Base-by-base conservation (phyloP, 2,888 invertebrate genomes). In the Dryococelus australis region DNA sequence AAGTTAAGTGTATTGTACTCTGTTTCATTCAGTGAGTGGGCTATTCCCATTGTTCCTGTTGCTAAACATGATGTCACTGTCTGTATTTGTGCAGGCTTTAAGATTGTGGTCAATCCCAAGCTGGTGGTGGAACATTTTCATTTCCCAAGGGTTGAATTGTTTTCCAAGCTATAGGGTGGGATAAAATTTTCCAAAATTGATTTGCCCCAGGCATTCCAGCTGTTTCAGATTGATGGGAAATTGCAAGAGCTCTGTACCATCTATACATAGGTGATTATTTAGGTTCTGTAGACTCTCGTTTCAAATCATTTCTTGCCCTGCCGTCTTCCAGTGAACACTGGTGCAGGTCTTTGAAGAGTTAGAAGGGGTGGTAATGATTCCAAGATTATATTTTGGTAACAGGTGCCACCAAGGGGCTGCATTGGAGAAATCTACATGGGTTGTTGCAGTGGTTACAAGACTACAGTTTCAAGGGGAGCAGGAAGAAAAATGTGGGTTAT, bases 341-440 rank as follows among this genome's bases (percentile, higher is more conserved):
- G 84, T 65, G 26, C 81, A 87, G n/a, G 83, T 80, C 4, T n/a
- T 87, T 43, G 84, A 87, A 81, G 86, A 81, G n/a, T 47, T 87
- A 43, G 27, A 78, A 20, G 86, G 87, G 24, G 85, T 87, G 16
- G 80, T 85, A 3, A 3, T 78, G 35, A 24, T 87, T 87, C 24
- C 86, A 86, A 53, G 87, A 86, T 84, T 84, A 85, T 43, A 43
- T 87, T 24, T 78, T 86, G n/a, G 84, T 87, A n/a, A 87, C 86
- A 16, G 87, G 86, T 16, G 28, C 53, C 20, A 86, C 43, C 65
- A 43, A 78, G 26, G 35, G 9, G 16, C 26, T 47, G 20, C 53
- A 86, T 26, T 47, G 53, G n/a, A 24, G 43, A 5, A 87, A 86
- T 28, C 65, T 86, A 43, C 28, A 65, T 12, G n/a, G 24, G 43